Evolutionary conservation across 35 echinoderm and acorn worm genomes (phyloP).

Genomic region (Apostichopus parvimensis): DNA sequence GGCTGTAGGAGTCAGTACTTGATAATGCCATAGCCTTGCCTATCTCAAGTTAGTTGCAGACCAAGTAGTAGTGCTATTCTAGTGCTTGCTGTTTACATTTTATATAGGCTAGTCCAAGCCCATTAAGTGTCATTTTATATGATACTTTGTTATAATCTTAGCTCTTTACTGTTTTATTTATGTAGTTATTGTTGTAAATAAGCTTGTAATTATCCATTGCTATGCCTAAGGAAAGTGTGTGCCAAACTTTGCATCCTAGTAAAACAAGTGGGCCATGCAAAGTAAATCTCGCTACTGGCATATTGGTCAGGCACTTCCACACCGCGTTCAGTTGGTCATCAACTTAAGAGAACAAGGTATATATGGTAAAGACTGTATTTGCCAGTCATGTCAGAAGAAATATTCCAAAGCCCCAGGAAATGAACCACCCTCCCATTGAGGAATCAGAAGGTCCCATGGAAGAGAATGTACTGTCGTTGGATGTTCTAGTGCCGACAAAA

Average conservation of each 20-base stretch:
- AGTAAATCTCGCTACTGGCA: neutral
- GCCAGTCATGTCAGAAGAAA: neutral
- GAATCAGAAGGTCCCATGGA: neutral
- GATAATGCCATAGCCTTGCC: too few species aligned
- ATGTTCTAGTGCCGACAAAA: neutral
- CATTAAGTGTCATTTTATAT: too few species aligned
- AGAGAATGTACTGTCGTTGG: neutral
- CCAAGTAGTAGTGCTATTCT: too few species aligned
- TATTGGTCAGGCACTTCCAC: neutral
- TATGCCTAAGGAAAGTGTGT: neutral
- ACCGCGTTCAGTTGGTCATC: neutral
- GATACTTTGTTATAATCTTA: too few species aligned
- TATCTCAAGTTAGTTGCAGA: too few species aligned
- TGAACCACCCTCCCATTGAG: neutral
- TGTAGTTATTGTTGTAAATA: too few species aligned
- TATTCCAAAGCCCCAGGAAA: neutral
- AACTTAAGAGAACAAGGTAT: neutral
- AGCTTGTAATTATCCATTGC: too few species aligned
- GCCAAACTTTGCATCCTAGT: neutral
- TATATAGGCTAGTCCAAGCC: too few species aligned
- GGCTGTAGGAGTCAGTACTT: too few species aligned
- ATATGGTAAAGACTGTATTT: neutral
- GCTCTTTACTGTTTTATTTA: too few species aligned
- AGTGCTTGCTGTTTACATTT: too few species aligned
- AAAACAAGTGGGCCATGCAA: neutral